Conservation (phyloP, 2,888 invertebrate species). For the Orchestes rusci region DNA sequence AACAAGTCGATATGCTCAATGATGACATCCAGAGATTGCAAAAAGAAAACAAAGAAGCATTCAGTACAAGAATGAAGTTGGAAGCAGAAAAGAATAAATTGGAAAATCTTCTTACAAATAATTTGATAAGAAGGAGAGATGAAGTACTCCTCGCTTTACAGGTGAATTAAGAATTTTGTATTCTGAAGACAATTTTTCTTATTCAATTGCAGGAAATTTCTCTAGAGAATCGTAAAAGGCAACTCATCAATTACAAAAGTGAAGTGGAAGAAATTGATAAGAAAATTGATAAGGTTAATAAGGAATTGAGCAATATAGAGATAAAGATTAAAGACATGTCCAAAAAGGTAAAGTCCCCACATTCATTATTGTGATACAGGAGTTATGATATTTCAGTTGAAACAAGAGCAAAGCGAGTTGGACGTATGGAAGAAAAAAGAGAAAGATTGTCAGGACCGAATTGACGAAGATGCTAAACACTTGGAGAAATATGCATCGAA, state of each 20-base stretch:
- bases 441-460: conserved; percentile 87
- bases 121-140: conserved; percentile 74
- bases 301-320: conserved; percentile 75
- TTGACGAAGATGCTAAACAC: conserved; percentile 93
- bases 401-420: conserved; percentile 63
- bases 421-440: conserved; percentile 83
- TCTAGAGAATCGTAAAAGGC: conserved; percentile 85
- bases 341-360: conserved; percentile 46
- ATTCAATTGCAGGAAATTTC: conserved; percentile 79
- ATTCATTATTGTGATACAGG: background rate
- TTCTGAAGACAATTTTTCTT: background rate
- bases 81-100: conserved; percentile 96
- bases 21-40: conserved; percentile 90
- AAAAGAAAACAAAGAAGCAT: conserved; percentile 92
- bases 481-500: conserved; percentile 93
- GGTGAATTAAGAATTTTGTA: conserved; percentile 6
- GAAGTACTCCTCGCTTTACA: conserved; percentile 46
- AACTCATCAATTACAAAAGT: conserved; percentile 73
- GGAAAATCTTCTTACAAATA: conserved; percentile 93
- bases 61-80: conserved; percentile 88
- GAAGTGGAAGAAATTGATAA: conserved; percentile 76
- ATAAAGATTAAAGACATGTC: conserved; percentile 63
- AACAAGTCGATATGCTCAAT: conserved; percentile 87
- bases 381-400: conserved; percentile 53
- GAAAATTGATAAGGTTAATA: conserved; percentile 73